Evolutionary conservation across 2,113 vertebrate species (phyloP).

Genomic region (Dipodomys ordii): DNA sequence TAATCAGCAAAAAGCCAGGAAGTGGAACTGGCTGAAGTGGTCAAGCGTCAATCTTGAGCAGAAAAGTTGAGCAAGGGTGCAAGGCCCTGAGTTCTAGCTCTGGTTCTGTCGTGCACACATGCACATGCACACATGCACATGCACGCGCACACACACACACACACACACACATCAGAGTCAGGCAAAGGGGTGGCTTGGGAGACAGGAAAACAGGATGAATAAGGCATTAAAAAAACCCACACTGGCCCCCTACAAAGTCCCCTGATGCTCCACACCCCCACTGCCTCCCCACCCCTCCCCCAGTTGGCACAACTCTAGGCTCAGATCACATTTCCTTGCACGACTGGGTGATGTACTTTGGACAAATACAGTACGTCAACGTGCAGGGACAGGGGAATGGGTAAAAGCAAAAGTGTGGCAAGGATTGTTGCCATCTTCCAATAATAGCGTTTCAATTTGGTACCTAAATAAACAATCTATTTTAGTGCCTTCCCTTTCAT

Average conservation of each 20-base stretch:
- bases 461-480: conserved; percentile 85
- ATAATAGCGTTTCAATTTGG: conserved; percentile 80
- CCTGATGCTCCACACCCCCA: neutral
- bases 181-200: neutral
- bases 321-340: conserved; percentile 12
- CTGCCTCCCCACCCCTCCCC: neutral
- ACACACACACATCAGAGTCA: no score
- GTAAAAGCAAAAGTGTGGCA: conserved; percentile 63
- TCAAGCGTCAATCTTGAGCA: no score
- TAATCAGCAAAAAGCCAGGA: no score
- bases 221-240: neutral
- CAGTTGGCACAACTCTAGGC: neutral
- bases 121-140: no score
- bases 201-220: neutral
- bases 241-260: neutral
- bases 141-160: no score
- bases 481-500: conserved; percentile 84
- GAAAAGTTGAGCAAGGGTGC: no score
- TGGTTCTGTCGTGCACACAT: no score
- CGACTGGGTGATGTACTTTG: conserved; percentile 20
- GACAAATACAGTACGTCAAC: conserved; percentile 66
- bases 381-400: conserved; percentile 32
- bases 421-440: conserved; percentile 74
- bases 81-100: no score
- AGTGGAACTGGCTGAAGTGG: no score